Evolutionary conservation across 2,797 vertebrate species (phyloP).

Genomic region (Halcyon smyrnensis): DNA sequence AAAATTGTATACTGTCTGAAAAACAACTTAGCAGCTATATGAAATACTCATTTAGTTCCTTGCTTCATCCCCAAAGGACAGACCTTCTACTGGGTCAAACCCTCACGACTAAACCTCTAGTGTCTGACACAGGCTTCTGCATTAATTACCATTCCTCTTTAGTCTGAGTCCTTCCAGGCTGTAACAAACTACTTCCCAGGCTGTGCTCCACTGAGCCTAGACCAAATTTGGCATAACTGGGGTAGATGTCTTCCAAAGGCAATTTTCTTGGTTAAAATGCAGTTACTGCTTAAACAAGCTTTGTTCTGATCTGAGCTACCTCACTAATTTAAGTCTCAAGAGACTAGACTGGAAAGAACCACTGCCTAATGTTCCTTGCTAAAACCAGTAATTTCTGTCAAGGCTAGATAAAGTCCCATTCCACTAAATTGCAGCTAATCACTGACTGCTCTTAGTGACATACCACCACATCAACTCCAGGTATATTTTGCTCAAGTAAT

Average conservation of each 20-base stretch:
- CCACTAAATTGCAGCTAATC: not conserved
- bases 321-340: not conserved
- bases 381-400: not conserved
- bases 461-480: not conserved
- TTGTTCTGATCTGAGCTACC: not conserved
- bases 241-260: not conserved
- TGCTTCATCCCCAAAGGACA: not conserved
- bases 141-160: not conserved
- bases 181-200: not conserved
- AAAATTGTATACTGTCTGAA: not conserved
- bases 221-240: not conserved
- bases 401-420: not conserved
- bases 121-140: not conserved
- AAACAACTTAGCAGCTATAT: not conserved
- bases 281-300: not conserved
- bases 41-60: not conserved
- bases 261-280: not conserved
- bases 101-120: not conserved
- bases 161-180: not conserved
- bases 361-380: not conserved
- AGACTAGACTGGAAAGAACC: not conserved
- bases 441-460: not conserved
- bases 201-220: not conserved
- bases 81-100: not conserved
- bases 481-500: not conserved